Percentiles rank a stretch among this genome's conserved stretches.
These are phyloP conservation scores for Ctenoplectra terminalis DNA, from an alignment of 1,140 invertebrate genomes.

Conservation along the genomic window DNA sequence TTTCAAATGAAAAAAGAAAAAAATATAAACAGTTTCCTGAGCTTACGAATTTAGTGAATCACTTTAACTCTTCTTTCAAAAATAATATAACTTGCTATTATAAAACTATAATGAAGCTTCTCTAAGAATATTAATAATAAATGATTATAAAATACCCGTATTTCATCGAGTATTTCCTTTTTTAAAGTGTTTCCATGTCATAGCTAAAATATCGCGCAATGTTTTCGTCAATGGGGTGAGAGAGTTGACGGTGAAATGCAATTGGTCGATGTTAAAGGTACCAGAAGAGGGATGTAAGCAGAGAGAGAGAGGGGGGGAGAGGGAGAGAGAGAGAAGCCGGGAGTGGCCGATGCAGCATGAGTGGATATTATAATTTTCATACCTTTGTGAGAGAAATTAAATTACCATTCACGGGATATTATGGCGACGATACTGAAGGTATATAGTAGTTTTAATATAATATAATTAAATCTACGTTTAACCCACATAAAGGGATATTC, in stretches of 20 bases:
- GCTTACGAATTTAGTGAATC: too few species aligned
- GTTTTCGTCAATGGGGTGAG: background rate
- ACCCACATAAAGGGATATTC: constrained; percentile 35
- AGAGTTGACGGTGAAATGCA: constrained; percentile 5
- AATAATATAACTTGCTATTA: too few species aligned
- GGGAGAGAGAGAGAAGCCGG: background rate
- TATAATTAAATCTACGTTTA: constrained; percentile 51
- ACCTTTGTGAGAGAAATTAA: constrained; percentile 61
- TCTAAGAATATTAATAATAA: too few species aligned
- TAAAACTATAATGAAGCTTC: too few species aligned
- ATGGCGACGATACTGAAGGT: constrained; percentile 69
- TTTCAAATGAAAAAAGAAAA: too few species aligned
- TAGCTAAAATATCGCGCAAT: background rate
- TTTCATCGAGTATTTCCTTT: background rate
- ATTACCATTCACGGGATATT: constrained; percentile 71
- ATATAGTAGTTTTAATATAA: constrained; percentile 55
- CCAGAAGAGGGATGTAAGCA: background rate
- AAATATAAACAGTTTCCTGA: too few species aligned
- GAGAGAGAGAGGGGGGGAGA: background rate
- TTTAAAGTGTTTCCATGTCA: background rate
- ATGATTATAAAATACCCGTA: background rate
- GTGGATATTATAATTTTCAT: constrained; percentile 42
- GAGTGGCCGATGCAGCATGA: background rate
- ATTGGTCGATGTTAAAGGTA: constrained; percentile 29
- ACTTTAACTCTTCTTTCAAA: too few species aligned